Percentiles rank a stretch among this genome's conserved stretches.
Evolutionary conservation across 1,140 invertebrate species (phyloP).

Genomic region (Drosophila lacteicornis): DNA sequence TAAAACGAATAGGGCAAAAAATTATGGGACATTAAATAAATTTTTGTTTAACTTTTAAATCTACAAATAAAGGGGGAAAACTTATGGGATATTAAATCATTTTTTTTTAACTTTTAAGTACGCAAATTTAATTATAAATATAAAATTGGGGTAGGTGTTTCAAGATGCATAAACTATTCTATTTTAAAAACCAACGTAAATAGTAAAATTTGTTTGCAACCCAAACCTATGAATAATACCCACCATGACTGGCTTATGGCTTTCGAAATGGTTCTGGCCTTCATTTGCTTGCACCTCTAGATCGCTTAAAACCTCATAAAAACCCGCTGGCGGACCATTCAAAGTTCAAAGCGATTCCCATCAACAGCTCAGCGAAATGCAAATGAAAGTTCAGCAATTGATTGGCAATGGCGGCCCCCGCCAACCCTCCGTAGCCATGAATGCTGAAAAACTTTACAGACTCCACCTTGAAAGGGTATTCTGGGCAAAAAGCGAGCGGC

Average conservation of each 20-base stretch:
- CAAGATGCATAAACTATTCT: background rate
- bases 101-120: no score
- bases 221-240: background rate
- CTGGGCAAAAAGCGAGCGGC: slow-evolving; percentile 40
- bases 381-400: slow-evolving; percentile 49
- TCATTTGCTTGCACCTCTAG: background rate
- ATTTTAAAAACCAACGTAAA: background rate
- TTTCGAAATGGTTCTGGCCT: background rate
- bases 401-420: slow-evolving; percentile 25
- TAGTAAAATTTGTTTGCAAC: background rate
- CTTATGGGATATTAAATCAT: no score
- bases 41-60: no score
- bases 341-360: slow-evolving; percentile 37
- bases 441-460: slow-evolving; percentile 40
- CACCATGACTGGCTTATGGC: background rate
- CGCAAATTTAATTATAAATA: no score
- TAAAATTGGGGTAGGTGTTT: background rate
- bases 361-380: slow-evolving; percentile 44
- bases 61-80: no score
- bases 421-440: background rate
- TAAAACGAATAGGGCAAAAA: no score
- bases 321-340: slow-evolving; percentile 22
- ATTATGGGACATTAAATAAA: no score
- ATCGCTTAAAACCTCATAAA: slow-evolving; percentile 2
- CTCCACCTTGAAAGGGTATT: slow-evolving; percentile 50